Conservation (phyloP, 2,797 vertebrate species). For the Helostoma temminkii region DNA sequence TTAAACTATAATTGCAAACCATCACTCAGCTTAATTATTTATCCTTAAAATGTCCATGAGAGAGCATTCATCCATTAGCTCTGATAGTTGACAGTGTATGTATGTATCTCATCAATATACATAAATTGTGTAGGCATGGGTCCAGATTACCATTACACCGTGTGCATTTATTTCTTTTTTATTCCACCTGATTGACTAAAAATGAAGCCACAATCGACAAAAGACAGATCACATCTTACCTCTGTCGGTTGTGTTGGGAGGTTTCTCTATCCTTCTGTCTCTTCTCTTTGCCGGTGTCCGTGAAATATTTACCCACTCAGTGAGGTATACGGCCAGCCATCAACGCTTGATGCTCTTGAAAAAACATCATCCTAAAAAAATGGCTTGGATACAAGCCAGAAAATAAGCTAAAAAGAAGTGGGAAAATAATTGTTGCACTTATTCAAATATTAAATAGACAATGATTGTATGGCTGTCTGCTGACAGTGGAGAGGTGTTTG, state of each 20-base stretch:
- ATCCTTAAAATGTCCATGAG: slow-evolving; percentile 26
- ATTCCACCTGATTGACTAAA: slow-evolving; percentile 26
- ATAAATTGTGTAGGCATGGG: slow-evolving; percentile 8
- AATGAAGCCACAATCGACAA: slow-evolving; percentile 28
- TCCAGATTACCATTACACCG: slow-evolving; percentile 4
- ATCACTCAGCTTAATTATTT: slow-evolving; percentile 21
- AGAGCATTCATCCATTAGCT: slow-evolving; percentile 20
- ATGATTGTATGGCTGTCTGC: slow-evolving; percentile 75
- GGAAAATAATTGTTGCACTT: slow-evolving; percentile 44
- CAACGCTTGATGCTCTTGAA: slow-evolving; percentile 72
- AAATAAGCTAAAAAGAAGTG: slow-evolving; percentile 49
- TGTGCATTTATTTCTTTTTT: slow-evolving; percentile 4
- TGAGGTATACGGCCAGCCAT: slow-evolving; percentile 69
- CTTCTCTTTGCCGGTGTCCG: slow-evolving; percentile 58
- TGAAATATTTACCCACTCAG: slow-evolving; percentile 80
- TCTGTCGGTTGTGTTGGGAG: slow-evolving; percentile 64
- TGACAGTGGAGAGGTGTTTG: slow-evolving; percentile 82
- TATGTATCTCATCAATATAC: slow-evolving; percentile 16
- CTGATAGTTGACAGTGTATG: slow-evolving; percentile 11
- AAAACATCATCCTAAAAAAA: slow-evolving; percentile 81
- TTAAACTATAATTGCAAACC: slow-evolving; percentile 24
- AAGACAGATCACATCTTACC: slow-evolving; percentile 72
- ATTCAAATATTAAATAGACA: slow-evolving; percentile 71
- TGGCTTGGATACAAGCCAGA: slow-evolving; percentile 63
- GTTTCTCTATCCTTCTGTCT: slow-evolving; percentile 64